Evolutionary conservation across 1,140 invertebrate species (phyloP).

Genomic region (Carposina sasakii): DNA sequence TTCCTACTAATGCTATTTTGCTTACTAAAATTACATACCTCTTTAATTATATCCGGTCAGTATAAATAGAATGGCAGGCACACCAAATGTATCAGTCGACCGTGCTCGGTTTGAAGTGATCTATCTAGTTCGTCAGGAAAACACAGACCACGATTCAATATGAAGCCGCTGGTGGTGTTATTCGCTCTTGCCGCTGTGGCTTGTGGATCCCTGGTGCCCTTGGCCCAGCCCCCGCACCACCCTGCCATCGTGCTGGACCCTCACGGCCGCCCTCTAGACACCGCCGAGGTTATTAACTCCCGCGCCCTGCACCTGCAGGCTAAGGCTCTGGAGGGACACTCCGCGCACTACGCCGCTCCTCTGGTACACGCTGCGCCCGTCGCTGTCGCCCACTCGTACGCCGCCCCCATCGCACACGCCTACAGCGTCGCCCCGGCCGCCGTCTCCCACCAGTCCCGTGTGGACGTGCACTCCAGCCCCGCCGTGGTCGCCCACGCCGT

Average conservation of each 20-base stretch:
- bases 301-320: slow-evolving; percentile 61
- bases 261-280: slow-evolving; percentile 58
- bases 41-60: slow-evolving; percentile 63
- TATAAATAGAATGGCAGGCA: slow-evolving; percentile 57
- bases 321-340: slow-evolving; percentile 46
- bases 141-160: slow-evolving; percentile 63
- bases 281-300: slow-evolving; percentile 67
- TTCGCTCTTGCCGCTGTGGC: slow-evolving; percentile 43
- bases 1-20: slow-evolving; percentile 58
- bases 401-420: slow-evolving; percentile 10
- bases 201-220: slow-evolving; percentile 42
- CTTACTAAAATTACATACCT: slow-evolving; percentile 55
- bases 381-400: slow-evolving; percentile 8
- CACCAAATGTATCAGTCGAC: slow-evolving; percentile 38
- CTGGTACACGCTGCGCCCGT: slow-evolving; percentile 12
- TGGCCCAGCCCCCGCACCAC: slow-evolving; percentile 38
- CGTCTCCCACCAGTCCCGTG: slow-evolving; percentile 20
- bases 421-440: slow-evolving; percentile 14
- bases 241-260: slow-evolving; percentile 54
- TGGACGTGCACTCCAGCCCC: slow-evolving; percentile 3
- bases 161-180: slow-evolving; percentile 74
- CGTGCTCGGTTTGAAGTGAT: slow-evolving; percentile 27
- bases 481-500: slow-evolving; percentile 28
- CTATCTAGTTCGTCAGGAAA: slow-evolving; percentile 29
- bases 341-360: slow-evolving; percentile 15